Conservation (phyloP, 2,888 invertebrate species). For the Tiliacea aurago region DNA sequence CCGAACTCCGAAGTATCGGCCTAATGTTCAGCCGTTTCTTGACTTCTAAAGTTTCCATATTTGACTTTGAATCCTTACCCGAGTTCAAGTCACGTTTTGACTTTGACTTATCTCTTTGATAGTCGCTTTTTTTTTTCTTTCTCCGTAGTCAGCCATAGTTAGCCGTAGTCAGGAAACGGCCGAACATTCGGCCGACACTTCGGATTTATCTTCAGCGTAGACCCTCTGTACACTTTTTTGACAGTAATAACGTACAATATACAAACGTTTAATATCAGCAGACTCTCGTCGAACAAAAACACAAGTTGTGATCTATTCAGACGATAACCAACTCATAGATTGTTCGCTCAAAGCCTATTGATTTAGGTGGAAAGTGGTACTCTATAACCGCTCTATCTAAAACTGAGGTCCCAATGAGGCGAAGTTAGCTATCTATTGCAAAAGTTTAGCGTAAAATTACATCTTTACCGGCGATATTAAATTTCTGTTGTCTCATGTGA, state of each 20-base stretch:
- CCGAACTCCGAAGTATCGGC: no score
- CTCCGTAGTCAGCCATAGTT: no score
- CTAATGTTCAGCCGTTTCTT: no score
- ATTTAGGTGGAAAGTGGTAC: conserved; percentile 81
- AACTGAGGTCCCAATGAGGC: conserved; percentile 78
- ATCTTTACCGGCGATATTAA: conserved; percentile 86
- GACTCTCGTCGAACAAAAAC: conserved; percentile 58
- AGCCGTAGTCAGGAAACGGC: no score
- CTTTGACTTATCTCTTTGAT: no score
- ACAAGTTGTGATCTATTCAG: conserved; percentile 67
- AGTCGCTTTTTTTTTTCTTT: no score
- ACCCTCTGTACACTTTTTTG: no score
- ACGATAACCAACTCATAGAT: conserved; percentile 67
- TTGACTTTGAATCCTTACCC: no score
- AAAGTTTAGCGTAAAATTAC: conserved; percentile 87
- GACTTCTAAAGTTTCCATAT: no score
- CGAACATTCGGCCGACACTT: no score
- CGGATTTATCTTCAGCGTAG: no score
- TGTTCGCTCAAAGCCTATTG: conserved; percentile 80
- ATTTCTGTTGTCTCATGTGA: conserved; percentile 87
- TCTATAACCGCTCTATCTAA: conserved; percentile 81
- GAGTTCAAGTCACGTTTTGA: no score
- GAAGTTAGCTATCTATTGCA: conserved; percentile 85
- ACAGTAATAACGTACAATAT: conserved; percentile 6
- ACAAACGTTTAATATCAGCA: conserved; percentile 28